Evolutionary conservation across 2,797 vertebrate genomes (phyloP).

Genomic region (Antrozous pallidus): DNA sequence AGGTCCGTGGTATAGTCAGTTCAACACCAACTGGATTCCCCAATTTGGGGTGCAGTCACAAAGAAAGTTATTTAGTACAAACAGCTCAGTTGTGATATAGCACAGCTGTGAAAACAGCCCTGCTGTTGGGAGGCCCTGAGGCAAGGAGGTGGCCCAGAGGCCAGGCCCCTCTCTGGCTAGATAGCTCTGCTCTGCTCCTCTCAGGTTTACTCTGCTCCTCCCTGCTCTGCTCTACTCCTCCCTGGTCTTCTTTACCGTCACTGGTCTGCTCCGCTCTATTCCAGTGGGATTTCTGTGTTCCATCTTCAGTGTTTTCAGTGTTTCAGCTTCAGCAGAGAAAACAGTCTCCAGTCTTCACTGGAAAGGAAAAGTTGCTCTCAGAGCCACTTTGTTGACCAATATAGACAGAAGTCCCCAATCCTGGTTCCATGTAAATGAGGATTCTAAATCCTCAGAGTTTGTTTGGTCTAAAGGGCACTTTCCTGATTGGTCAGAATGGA

Average conservation of each 20-base stretch:
- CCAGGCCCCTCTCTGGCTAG: neutral
- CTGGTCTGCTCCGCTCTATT: neutral
- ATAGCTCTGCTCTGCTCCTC: neutral
- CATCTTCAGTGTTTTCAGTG: neutral
- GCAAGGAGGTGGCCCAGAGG: neutral
- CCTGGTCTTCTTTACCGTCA: too few species aligned
- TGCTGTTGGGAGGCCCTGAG: neutral
- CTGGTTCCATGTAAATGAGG: neutral
- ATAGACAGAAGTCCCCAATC: neutral
- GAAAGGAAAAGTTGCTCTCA: neutral
- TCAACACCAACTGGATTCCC: neutral
- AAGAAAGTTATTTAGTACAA: neutral
- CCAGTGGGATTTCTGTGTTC: neutral
- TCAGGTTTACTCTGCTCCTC: neutral
- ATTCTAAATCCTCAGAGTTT: neutral
- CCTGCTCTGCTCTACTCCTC: neutral
- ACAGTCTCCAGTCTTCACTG: neutral
- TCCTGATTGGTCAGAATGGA: neutral
- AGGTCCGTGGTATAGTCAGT: neutral
- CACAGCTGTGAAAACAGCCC: neutral
- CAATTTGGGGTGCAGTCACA: neutral
- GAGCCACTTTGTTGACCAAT: neutral
- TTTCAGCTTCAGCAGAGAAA: neutral
- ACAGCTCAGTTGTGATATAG: neutral
- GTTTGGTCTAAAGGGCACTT: neutral